Evolutionary conservation across 2,888 invertebrate genomes (phyloP), one percentile per base, ranked within the genome.

Genomic region (Tethea ocularis): DNA sequence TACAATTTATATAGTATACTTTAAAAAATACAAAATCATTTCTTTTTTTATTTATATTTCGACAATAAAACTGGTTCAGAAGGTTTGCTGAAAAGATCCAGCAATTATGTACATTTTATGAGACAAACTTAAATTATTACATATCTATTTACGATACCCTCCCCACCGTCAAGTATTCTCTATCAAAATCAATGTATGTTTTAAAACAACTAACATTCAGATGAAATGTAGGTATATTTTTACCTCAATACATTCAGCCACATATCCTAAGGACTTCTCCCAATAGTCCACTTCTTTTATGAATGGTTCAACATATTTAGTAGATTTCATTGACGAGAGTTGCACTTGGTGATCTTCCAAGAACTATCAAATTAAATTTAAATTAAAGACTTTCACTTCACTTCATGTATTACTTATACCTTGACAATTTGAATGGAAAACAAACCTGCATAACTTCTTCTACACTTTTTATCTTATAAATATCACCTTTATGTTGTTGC

Each of bases 271-370:
- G 0, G 96, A 95, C 72, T 96, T 95, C 85, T 98, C 98, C 97
- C 98, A 98, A 78, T 95, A 95, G 78, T 98, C 97, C 0, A 98
- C 97, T 80, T 96, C 95, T 77, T 95, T 94, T 51, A 96, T 95
- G 82, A 98, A 98, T 0, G 98, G 97, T 78, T 97, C 97, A 0
- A 97, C 97, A 86, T 96, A 97, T 77, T 96, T 95, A 0, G 97
- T 97, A 0, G 97, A 96, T 84, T 98, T 98, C 97, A 98, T 97
- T 0, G 96, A 95, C 0, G 97, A 96, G 54, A 98, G 90, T 73
- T 96, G 96, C 24, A 97, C 95, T 89, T 97, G 96, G 82, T 98
- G 96, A 67, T 98, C 98, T 88, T 98, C 98, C 52, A 98, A 87
- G 55, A 94, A 91, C 93, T 93, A 59, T 20, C 38, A 57, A 56